Evolutionary conservation across 1,140 invertebrate species (phyloP), one percentile per base, ranked within the genome.

Genomic region (Caenorhabditis latens): DNA sequence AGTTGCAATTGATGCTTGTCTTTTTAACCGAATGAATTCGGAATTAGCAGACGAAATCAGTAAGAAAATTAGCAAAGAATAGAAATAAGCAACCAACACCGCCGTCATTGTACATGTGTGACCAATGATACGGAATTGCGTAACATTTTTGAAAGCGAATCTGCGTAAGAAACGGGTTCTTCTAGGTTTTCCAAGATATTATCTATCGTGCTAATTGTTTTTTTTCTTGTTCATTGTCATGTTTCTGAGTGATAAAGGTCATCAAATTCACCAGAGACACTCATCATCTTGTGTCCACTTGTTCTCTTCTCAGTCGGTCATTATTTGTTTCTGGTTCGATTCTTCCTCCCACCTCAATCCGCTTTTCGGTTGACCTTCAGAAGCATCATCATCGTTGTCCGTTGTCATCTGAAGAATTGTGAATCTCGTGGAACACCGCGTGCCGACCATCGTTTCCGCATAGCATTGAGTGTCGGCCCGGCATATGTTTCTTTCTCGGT

Each of bases 41-140:
- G 43, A 46, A 85, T 85, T 46, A 24, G 46, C 21, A 14, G 24
- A 43, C 24, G 24, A 24, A 19, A 58, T 24, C 19, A 85, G 19
- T 40, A 79, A 19, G 1, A 75, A 85, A 55, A 57, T 50, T 24
- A 79, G 71, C 2, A n/a, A 58, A 58, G 57, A 58, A 53, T 53
- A 53, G 50, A 58, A 19, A 58, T 58, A n/a, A 14, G 19, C n/a
- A n/a, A 14, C 55, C n/a, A 71, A 43, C 43, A 99, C 43, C 21
- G 46, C 13, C 14, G 8, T 46, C 46, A 79, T 75, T 46, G 43
- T 48, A 46, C 19, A 19, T 46, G 9, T 75, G 24, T 11, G 16
- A n/a, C 5, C n/a, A 42, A 75, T 75, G 19, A 79, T 53, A 50
- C 71, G 21, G 46, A 79, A 79, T 79, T 79, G 71, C 71, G 71